Percentiles rank a stretch among this genome's conserved stretches.
Conservation (phyloP, 2,113 vertebrate genomes). For the Labeo catla region DNA sequence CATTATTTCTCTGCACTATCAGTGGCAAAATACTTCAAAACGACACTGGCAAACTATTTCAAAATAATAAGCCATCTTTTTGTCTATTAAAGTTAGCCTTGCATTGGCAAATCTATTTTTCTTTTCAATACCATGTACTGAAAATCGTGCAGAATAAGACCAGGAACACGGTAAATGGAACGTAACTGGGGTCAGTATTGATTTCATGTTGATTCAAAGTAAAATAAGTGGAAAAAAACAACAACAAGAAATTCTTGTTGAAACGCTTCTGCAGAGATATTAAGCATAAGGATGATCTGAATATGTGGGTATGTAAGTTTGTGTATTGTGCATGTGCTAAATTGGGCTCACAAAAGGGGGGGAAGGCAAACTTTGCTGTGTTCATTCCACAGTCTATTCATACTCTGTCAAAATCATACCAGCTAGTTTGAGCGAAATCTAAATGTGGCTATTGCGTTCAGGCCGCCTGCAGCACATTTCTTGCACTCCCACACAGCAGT, state of each 20-base stretch:
- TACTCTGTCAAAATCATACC: slow-evolving; percentile 30
- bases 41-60: slow-evolving; percentile 36
- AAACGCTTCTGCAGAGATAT: background rate
- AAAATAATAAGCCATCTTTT: slow-evolving; percentile 53
- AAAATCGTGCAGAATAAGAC: background rate
- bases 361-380: background rate
- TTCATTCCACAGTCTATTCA: slow-evolving; percentile 42
- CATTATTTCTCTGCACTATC: slow-evolving; percentile 54
- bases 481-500: slow-evolving; percentile 38
- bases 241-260: background rate
- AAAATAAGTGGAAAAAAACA: background rate
- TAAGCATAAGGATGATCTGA: background rate
- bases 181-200: background rate
- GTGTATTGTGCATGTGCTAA: background rate
- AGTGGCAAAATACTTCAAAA: slow-evolving; percentile 49
- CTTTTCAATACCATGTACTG: background rate
- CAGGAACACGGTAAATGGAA: background rate
- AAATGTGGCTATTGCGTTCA: slow-evolving; percentile 33
- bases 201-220: background rate
- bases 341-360: background rate
- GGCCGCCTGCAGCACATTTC: slow-evolving; percentile 31
- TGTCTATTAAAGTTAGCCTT: slow-evolving; percentile 37
- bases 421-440: slow-evolving; percentile 36
- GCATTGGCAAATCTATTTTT: background rate
- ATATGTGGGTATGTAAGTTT: background rate